These are phyloP conservation scores for Dasypolia templi DNA, from an alignment of 2,888 invertebrate species.

Conservation along the genomic window DNA sequence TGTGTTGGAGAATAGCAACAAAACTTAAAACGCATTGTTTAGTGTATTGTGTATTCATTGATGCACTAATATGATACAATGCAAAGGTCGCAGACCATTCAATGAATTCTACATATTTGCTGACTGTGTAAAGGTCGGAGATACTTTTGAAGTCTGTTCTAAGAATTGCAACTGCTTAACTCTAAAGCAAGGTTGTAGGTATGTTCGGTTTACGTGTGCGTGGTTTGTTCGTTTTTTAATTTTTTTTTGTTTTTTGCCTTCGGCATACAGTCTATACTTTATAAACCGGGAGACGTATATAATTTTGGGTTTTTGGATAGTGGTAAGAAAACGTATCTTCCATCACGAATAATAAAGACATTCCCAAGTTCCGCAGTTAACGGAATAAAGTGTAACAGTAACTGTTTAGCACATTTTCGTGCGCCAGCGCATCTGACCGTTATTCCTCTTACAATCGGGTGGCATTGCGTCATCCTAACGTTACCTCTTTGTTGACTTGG, in stretches of 20 bases:
- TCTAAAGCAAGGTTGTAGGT: not conserved
- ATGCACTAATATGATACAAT: not conserved
- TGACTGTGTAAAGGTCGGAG: not conserved
- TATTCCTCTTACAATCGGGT: slow-evolving; percentile 52
- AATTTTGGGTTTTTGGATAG: not conserved
- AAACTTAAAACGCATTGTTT: not conserved
- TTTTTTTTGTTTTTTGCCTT: not conserved
- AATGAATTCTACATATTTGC: not conserved
- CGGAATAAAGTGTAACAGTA: slow-evolving; percentile 61
- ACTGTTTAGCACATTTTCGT: slow-evolving; percentile 62
- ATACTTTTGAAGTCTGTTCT: not conserved
- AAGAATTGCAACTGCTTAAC: not conserved
- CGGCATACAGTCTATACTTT: not conserved
- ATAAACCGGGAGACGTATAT: rapidly evolving
- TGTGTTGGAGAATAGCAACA: slow-evolving; percentile 12
- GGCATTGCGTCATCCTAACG: slow-evolving; percentile 63
- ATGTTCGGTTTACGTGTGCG: not conserved
- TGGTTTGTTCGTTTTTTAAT: no score
- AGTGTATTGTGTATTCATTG: not conserved
- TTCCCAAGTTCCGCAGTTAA: slow-evolving; percentile 46
- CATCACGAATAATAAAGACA: slow-evolving; percentile 13
- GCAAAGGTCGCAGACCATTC: not conserved
- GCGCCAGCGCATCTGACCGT: slow-evolving; percentile 59
- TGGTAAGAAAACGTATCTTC: not conserved
- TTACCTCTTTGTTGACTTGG: slow-evolving; percentile 55